Percentiles rank a stretch among this genome's conserved stretches.
Conservation (phyloP, 2,888 invertebrate genomes). For the Margaritifera margaritifera region DNA sequence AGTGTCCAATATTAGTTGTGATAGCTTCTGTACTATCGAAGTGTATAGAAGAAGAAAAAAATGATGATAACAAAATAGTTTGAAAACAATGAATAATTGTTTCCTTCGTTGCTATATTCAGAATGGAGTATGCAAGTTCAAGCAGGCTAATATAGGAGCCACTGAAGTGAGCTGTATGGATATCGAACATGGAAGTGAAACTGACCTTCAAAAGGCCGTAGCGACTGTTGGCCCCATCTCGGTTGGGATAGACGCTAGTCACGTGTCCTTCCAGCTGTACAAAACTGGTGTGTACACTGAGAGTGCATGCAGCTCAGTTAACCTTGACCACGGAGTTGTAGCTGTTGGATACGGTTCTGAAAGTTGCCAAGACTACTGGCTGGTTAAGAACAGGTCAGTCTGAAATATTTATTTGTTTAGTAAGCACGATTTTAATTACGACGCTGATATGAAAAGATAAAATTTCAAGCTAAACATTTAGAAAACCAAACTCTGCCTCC, state of each 20-base stretch:
- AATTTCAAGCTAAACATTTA: too few species aligned
- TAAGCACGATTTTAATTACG: too few species aligned
- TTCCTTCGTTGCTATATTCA: conserved; percentile 7
- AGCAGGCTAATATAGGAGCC: conserved; percentile 81
- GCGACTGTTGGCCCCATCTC: conserved; percentile 89
- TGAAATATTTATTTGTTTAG: too few species aligned
- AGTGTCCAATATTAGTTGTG: too few species aligned
- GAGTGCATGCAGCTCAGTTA: conserved; percentile 26
- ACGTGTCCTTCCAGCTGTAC: conserved; percentile 80
- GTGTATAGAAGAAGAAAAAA: too few species aligned
- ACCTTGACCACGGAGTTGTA: conserved; percentile 32
- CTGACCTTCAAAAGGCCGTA: conserved; percentile 83
- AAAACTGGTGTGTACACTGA: conserved; percentile 41
- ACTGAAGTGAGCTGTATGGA: conserved; percentile 87
- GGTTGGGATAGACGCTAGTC: conserved; percentile 90
- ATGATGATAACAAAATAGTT: too few species aligned
- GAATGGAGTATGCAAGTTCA: conserved; percentile 72
- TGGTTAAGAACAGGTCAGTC: conserved; percentile 49
- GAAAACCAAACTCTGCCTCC: too few species aligned
- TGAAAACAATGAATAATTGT: too few species aligned
- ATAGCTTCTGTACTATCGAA: too few species aligned
- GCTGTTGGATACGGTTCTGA: conserved; percentile 44
- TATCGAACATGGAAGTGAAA: conserved; percentile 82
- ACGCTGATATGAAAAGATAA: too few species aligned
- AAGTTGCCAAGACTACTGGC: conserved; percentile 40